A percentile compares a stretch with the other conserved stretches of the same genome.
These are phyloP conservation scores for Condylura cristata DNA, from an alignment of 2,113 vertebrate genomes.

Conservation along the genomic window DNA sequence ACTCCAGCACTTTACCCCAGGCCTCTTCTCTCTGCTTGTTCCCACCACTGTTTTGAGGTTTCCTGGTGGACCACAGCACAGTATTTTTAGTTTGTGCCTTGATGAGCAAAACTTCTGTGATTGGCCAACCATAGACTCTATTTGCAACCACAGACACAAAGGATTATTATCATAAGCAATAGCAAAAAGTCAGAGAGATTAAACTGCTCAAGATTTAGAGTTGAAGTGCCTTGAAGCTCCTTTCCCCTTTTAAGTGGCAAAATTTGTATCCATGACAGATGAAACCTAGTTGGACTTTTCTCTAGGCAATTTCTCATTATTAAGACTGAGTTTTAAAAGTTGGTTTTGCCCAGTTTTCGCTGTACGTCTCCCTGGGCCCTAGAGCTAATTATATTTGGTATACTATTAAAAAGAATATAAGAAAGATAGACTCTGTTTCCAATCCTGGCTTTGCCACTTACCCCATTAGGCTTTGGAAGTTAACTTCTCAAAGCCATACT, in stretches of 20 bases:
- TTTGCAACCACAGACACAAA: neutral
- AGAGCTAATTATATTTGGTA: neutral
- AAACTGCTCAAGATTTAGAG: neutral
- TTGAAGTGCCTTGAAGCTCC: neutral
- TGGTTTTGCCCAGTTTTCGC: neutral
- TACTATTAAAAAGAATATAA: neutral
- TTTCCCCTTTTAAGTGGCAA: neutral
- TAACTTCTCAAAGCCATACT: neutral
- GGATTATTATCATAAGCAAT: neutral
- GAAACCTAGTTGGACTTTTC: neutral
- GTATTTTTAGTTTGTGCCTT: neutral
- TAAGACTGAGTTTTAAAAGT: neutral
- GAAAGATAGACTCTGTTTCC: neutral
- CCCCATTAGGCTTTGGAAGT: neutral
- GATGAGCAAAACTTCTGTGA: neutral
- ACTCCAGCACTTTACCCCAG: neutral
- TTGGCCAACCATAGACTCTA: neutral
- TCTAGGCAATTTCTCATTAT: neutral
- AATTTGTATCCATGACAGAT: neutral
- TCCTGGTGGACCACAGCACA: neutral
- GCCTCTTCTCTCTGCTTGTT: fast-evolving
- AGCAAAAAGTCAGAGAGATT: neutral
- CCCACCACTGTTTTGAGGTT: neutral
- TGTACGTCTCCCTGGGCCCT: neutral
- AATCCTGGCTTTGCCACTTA: neutral